phyloP scores from a whole-genome alignment of 2,888 invertebrate species.

The Cotesia congregata region DNA sequence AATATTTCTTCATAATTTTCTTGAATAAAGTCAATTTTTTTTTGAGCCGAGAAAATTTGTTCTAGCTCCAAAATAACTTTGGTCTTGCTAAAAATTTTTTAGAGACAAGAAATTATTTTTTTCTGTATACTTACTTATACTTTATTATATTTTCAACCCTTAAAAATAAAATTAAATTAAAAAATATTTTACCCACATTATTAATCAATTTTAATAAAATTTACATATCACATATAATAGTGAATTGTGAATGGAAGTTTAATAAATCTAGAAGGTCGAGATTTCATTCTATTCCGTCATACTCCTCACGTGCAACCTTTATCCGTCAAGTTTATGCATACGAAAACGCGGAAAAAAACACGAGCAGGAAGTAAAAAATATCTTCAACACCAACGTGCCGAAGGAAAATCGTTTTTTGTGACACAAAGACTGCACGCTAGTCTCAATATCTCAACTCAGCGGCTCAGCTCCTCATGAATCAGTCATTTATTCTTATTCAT shows the following conservation, averaged over 20 bases:
- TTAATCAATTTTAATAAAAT: background rate
- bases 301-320: constrained; percentile 38
- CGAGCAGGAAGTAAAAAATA: constrained; percentile 6
- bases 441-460: background rate
- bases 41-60: too few species aligned
- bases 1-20: too few species aligned
- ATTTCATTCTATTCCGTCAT: constrained; percentile 26
- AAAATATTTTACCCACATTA: background rate
- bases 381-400: background rate
- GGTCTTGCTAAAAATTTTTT: too few species aligned
- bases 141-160: too few species aligned
- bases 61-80: too few species aligned
- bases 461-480: background rate
- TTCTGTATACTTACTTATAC: too few species aligned
- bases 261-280: constrained; percentile 21
- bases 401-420: background rate
- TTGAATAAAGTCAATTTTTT: too few species aligned
- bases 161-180: background rate
- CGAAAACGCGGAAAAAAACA: constrained; percentile 5
- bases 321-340: constrained; percentile 24
- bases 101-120: too few species aligned
- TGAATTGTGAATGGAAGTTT: background rate
- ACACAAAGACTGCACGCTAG: background rate
- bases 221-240: too few species aligned
- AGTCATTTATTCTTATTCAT: background rate